Evolutionary conservation across 2,113 vertebrate species (phyloP).

Genomic region (Cyprinodon tularosa): DNA sequence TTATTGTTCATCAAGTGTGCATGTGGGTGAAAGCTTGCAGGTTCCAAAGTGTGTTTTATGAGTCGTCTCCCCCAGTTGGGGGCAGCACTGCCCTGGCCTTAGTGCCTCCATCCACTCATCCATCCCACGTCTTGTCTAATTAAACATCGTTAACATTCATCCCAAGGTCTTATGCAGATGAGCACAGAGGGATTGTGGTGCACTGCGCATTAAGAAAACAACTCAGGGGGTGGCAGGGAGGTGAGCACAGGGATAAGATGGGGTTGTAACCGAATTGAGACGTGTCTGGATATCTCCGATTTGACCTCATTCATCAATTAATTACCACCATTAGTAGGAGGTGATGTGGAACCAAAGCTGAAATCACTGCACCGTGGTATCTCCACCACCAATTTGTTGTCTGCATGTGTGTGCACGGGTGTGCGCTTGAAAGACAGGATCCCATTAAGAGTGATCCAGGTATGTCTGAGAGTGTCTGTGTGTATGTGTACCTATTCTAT

Average conservation of each 20-base stretch:
- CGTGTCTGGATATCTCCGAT: slow-evolving; percentile 79
- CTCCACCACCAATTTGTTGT: slow-evolving; percentile 60
- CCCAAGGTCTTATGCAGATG: slow-evolving; percentile 87
- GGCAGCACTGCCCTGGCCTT: slow-evolving; percentile 69
- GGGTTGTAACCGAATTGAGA: slow-evolving; percentile 80
- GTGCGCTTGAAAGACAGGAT: slow-evolving; percentile 54
- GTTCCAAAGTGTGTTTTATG: slow-evolving; percentile 52
- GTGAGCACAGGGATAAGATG: slow-evolving; percentile 59
- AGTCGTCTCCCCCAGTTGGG: slow-evolving; percentile 66
- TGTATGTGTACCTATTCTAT: slow-evolving; percentile 36
- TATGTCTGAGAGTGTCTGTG: slow-evolving; percentile 26
- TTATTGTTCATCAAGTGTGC: slow-evolving; percentile 59
- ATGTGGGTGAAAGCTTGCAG: slow-evolving; percentile 21
- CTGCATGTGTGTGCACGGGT: slow-evolving; percentile 31
- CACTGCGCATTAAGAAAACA: slow-evolving; percentile 82
- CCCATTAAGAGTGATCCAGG: slow-evolving; percentile 60
- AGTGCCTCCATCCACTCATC: slow-evolving; percentile 73
- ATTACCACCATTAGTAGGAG: slow-evolving; percentile 80
- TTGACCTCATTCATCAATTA: slow-evolving; percentile 85
- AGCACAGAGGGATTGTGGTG: slow-evolving; percentile 80
- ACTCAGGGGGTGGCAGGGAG: slow-evolving; percentile 70
- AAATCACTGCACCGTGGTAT: slow-evolving; percentile 67
- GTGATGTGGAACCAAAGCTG: slow-evolving; percentile 80
- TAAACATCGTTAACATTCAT: slow-evolving; percentile 86
- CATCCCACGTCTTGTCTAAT: slow-evolving; percentile 82